Percentiles rank a stretch among this genome's conserved stretches.
Conservation (phyloP, 35 echinoderm and acorn worm genomes). For the Hemicentrotus pulcherrimus region DNA sequence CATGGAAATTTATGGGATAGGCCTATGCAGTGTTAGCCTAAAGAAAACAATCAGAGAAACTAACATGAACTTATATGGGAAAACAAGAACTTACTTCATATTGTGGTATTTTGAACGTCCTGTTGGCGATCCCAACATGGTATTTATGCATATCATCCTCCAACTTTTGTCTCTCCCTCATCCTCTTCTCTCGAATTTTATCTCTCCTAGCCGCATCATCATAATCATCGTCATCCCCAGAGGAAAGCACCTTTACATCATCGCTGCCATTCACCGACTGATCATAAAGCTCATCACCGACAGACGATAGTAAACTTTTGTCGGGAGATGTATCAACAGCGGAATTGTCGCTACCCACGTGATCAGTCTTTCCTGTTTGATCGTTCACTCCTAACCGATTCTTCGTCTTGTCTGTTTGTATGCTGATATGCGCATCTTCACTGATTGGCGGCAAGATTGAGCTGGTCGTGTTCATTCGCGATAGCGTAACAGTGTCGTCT, state of each 20-base stretch:
- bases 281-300: background rate
- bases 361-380: background rate
- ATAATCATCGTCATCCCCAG: background rate
- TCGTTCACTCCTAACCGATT: background rate
- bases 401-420: background rate
- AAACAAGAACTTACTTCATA: conserved; percentile 36
- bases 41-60: too few relatives aligned
- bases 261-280: background rate
- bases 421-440: background rate
- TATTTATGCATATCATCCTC: conserved; percentile 63
- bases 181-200: conserved; percentile 39
- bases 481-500: background rate
- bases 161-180: conserved; percentile 49
- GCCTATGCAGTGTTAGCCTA: too few relatives aligned
- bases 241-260: background rate
- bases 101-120: conserved; percentile 51
- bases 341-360: conserved; percentile 28
- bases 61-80: background rate
- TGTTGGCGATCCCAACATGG: conserved; percentile 62
- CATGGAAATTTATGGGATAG: too few relatives aligned
- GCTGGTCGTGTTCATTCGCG: background rate
- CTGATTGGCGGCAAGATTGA: conserved; percentile 42
- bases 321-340: background rate
- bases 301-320: conserved; percentile 27
- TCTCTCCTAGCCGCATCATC: background rate